Percentiles rank a stretch among this genome's conserved stretches.
These are phyloP conservation scores for Petrophora chlorosata DNA, from an alignment of 2,888 invertebrate genomes.

Conservation along the genomic window DNA sequence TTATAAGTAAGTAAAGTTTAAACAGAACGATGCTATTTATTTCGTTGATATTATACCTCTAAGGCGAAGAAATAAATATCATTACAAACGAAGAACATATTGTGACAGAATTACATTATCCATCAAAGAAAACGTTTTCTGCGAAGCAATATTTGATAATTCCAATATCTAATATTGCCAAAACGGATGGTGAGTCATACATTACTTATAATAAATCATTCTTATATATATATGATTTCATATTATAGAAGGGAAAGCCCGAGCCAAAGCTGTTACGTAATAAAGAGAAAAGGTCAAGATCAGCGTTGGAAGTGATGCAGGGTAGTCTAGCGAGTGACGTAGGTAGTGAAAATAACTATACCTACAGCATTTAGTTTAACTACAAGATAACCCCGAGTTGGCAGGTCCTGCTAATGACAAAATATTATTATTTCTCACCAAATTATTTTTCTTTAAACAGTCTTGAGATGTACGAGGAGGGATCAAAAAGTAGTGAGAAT, in stretches of 20 bases:
- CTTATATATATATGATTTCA: slow-evolving; percentile 8
- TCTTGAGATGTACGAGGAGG: too few relatives aligned
- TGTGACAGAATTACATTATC: background rate
- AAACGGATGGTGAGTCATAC: slow-evolving; percentile 5
- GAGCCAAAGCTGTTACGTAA: slow-evolving; percentile 19
- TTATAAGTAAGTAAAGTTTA: too few relatives aligned
- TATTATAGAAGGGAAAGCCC: slow-evolving; percentile 15
- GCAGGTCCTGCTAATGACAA: too few relatives aligned
- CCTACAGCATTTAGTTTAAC: too few relatives aligned
- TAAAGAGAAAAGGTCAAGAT: slow-evolving; percentile 22
- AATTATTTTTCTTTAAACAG: too few relatives aligned
- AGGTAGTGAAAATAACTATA: too few relatives aligned
- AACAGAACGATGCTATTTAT: too few relatives aligned
- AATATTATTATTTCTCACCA: too few relatives aligned
- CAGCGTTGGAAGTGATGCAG: background rate
- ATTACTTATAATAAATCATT: slow-evolving; percentile 14
- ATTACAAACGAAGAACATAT: background rate
- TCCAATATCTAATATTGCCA: slow-evolving; percentile 7
- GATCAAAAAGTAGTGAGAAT: too few relatives aligned
- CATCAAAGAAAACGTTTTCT: background rate
- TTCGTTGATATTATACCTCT: too few relatives aligned
- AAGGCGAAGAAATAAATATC: background rate
- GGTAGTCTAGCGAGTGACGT: background rate
- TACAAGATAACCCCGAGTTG: too few relatives aligned
- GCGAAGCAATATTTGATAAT: slow-evolving; percentile 5